Conservation (phyloP, 1,140 invertebrate species). For the Mya arenaria region DNA sequence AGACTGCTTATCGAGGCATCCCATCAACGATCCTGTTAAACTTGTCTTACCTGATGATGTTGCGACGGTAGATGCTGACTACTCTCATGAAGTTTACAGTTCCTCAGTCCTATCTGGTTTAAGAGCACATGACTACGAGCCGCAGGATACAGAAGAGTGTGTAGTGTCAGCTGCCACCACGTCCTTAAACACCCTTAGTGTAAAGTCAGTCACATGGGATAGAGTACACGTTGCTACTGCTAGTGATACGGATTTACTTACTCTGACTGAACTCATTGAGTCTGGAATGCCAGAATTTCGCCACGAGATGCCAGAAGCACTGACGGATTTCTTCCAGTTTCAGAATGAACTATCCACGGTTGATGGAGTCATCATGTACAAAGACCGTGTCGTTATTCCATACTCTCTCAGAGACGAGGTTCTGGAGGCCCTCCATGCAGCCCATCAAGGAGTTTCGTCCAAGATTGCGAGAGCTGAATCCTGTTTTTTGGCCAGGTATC, state of each 20-base stretch:
- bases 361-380: slow-evolving; percentile 53
- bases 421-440: slow-evolving; percentile 54
- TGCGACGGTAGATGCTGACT: too few species aligned
- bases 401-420: slow-evolving; percentile 26
- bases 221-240: slow-evolving; percentile 42
- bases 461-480: slow-evolving; percentile 62
- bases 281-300: slow-evolving; percentile 53
- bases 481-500: slow-evolving; percentile 62
- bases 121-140: not conserved
- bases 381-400: slow-evolving; percentile 56
- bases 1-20: slow-evolving; percentile 46
- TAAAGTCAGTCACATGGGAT: slow-evolving; percentile 23
- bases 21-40: slow-evolving; percentile 28
- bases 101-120: not conserved
- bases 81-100: slow-evolving; percentile 16
- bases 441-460: slow-evolving; percentile 58
- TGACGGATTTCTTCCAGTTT: slow-evolving; percentile 57
- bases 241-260: slow-evolving; percentile 47
- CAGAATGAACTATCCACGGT: slow-evolving; percentile 45
- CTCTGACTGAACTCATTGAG: slow-evolving; percentile 50
- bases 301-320: slow-evolving; percentile 18
- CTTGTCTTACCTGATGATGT: not conserved
- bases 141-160: slow-evolving; percentile 14
- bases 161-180: slow-evolving; percentile 39
- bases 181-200: not conserved